A percentile compares a stretch with the other conserved stretches of the same genome.
Conservation (phyloP, 2,888 invertebrate genomes). For the Hofmannophila pseudospretella region DNA sequence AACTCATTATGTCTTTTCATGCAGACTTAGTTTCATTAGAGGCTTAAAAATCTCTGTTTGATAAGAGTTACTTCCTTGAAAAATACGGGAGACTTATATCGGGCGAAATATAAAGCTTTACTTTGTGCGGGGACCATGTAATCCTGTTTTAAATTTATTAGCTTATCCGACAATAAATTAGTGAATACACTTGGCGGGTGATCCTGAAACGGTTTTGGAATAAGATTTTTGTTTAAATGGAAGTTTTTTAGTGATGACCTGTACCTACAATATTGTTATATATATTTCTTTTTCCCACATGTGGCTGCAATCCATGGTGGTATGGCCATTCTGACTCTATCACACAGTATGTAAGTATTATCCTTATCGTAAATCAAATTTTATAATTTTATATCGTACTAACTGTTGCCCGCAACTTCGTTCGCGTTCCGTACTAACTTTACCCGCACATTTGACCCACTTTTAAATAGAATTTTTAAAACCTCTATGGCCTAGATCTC, state of each 20-base stretch:
- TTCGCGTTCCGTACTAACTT: too few relatives aligned
- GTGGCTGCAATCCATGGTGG: constrained; percentile 20
- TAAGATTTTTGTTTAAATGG: constrained; percentile 53
- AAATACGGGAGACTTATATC: constrained; percentile 62
- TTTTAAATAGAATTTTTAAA: too few relatives aligned
- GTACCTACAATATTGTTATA: constrained; percentile 19
- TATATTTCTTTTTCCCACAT: constrained; percentile 25
- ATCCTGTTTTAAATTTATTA: constrained; percentile 75
- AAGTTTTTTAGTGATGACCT: constrained; percentile 15
- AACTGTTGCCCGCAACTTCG: too few relatives aligned
- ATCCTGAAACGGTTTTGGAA: constrained; percentile 61
- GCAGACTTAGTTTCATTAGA: too few relatives aligned
- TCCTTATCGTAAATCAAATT: constrained; percentile 28
- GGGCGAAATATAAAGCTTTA: constrained; percentile 70
- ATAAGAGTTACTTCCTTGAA: constrained; percentile 47
- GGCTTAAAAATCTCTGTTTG: constrained; percentile 16
- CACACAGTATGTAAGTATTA: constrained; percentile 60
- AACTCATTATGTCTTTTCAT: too few relatives aligned
- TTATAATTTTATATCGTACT: too few relatives aligned
- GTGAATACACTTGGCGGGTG: constrained; percentile 63
- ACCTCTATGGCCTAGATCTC: too few relatives aligned
- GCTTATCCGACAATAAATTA: constrained; percentile 70
- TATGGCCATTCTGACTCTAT: constrained; percentile 14
- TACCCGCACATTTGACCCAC: too few relatives aligned
- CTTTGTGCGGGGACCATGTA: constrained; percentile 65